Evolutionary conservation across 1,140 invertebrate species (phyloP), one percentile per base, ranked within the genome.

Genomic region (Brachionus calyciflorus): DNA sequence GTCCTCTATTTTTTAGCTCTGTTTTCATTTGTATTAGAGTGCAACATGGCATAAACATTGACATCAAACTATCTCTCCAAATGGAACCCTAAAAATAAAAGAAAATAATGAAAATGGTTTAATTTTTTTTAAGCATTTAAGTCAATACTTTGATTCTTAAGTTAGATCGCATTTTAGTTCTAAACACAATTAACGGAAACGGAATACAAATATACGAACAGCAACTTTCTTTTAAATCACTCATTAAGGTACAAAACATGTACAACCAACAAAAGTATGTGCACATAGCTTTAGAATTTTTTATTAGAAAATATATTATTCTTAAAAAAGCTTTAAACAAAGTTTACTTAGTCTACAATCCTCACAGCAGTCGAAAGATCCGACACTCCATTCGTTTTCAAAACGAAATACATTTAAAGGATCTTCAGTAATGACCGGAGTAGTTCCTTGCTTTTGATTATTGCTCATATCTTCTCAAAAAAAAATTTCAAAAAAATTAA

Each of bases 311-410:
- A n/a, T n/a, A n/a, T n/a, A n/a, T n/a, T n/a, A n/a, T n/a, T n/a
- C n/a, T n/a, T n/a, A n/a, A n/a, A n/a, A n/a, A n/a, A n/a, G n/a
- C n/a, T n/a, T n/a, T n/a, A n/a, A n/a, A n/a, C n/a, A n/a, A n/a
- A n/a, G n/a, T 21, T 48, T 55, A 73, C 69, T 33, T 40, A 73
- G 10, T 73, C 26, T 48, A 55, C 46, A 49, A 55, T 73, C 69
- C 40, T 73, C 69, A 24, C 69, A 73, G 9, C 69, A 73, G 5
- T 49, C 26, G 21, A 49, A 73, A 40, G 40, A 30, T 26, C 69
- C 69, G 40, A 51, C 69, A 41, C 49, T 73, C 69, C 69, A 73
- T 49, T 73, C 69, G 48, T 73, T 73, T 49, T 73, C 69, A 26
- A 73, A 73, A 12, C 69, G 41, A 28, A 73, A 73, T 3, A 73